Conservation (phyloP, 2,113 vertebrate genomes). For the Oreochromis tanganicae region DNA sequence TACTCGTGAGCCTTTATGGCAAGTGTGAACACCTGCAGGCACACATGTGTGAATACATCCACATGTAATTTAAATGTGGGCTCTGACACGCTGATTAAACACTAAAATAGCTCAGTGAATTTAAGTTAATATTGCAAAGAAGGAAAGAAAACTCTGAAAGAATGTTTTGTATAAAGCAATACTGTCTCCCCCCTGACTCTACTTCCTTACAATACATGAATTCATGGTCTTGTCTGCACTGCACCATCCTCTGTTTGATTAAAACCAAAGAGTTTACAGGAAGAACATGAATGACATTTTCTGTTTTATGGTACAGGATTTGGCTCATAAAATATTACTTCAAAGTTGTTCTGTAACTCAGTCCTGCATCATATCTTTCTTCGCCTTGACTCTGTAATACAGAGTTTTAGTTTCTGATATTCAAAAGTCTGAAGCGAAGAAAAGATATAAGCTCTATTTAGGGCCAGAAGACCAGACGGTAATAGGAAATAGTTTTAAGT, state of each 20-base stretch:
- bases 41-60: constrained; percentile 29
- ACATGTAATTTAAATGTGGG: constrained; percentile 45
- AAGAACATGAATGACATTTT: not conserved
- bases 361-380: not conserved
- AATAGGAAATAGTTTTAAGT: not conserved
- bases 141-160: constrained; percentile 61
- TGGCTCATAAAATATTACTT: not conserved
- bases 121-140: constrained; percentile 58
- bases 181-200: constrained; percentile 24
- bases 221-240: not conserved
- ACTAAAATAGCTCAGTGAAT: constrained; percentile 29
- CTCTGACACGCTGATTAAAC: constrained; percentile 18
- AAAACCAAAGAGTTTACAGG: not conserved
- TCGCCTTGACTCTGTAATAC: not conserved
- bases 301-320: not conserved
- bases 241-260: constrained; percentile 11
- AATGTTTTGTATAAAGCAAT: constrained; percentile 58
- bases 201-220: constrained; percentile 23
- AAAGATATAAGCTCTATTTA: not conserved
- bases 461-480: not conserved
- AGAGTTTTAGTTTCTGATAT: constrained; percentile 10
- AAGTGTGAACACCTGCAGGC: constrained; percentile 13
- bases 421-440: not conserved
- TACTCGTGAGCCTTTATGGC: constrained; percentile 29
- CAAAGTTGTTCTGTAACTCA: not conserved